Evolutionary conservation across 2,113 vertebrate genomes (phyloP), one percentile per base, ranked within the genome.

Genomic region (Bothrops jararaca): DNA sequence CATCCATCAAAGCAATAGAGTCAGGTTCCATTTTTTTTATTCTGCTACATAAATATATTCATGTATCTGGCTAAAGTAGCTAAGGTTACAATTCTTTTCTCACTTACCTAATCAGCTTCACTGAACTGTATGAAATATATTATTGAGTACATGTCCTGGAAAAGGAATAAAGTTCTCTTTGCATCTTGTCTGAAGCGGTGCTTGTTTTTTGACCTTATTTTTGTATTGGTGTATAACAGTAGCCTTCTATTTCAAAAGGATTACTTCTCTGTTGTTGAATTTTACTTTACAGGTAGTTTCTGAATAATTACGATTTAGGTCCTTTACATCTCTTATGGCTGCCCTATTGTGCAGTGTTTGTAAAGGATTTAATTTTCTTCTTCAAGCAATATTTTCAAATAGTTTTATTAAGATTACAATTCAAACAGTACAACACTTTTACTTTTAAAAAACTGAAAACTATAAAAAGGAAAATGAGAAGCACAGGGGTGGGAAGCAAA

Each of bases 401-500:
- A 74, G 39, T 15, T n/a, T 5, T 69, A 15, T 15, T 69, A 69
- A 69, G 12, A 69, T 69, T n/a, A 69, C 29, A 69, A 69, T 69
- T n/a, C 29, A 69, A 69, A 69, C n/a, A n/a, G 29, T 69, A 69
- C 6, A 13, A 69, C 15, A n/a, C 12, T 69, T 69, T 69, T n/a
- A 69, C 64, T n/a, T 57, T 57, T 57, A 57, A 13, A 5, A 60
- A 50, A 48, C 5, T 48, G 6, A 48, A 60, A 64, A 29, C 29
- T 60, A 60, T 60, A 60, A 4, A 60, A 60, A 12, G 58, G 13
- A 64, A 64, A 64, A 64, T n/a, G 26, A 64, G 26, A 64, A 29
- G 58, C 11, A 0, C 26, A 13, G 1, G 11, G 3, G 10, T 4
- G 1, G 6, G 10, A 29, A 29, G 26, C 3, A 4, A 13, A 12